Evolutionary conservation across 2,113 vertebrate genomes (phyloP), one percentile per base, ranked within the genome.

Genomic region (Dicrurus megarhynchus): DNA sequence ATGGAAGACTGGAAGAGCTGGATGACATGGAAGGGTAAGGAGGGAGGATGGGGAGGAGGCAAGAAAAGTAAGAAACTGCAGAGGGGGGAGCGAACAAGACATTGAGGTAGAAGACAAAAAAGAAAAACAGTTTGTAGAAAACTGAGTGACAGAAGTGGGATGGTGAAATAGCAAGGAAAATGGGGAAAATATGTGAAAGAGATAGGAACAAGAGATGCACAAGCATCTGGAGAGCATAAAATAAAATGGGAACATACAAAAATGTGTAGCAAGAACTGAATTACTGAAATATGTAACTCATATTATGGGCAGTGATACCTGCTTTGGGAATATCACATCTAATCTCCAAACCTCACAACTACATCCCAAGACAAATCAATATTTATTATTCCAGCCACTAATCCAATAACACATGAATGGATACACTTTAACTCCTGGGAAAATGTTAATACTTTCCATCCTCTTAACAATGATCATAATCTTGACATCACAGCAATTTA

Each of bases 361-460:
- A 11, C 61, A 32, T 37, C 46, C 55, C 42, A 77, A 57, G 41
- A 76, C n/a, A 69, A 80, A 80, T 46, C 76, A 81, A 46, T 74
- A 88, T 52, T 74, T 61, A 80, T 23, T 63, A 50, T 32, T 70
- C 68, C 76, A 92, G 35, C 13, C 52, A 88, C 30, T 18, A 84
- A 70, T 42, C 37, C 75, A 61, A 78, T 70, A 91, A 27, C 28
- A 86, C 55, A 71, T 50, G 41, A 87, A 96, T 65, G 79, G 56
- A 94, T 60, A 93, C 37, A 78, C 28, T 96, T 56, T 35, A 74
- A 68, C 53, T 93, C 83, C 92, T 75, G 13, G 42, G 32, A 97
- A 97, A 92, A 35, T 70, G 30, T 77, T 95, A 65, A 90, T 93
- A 94, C 79, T 87, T 94, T 91, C 71, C 85, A 44, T 75, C 84